Evolutionary conservation across 1,140 invertebrate genomes (phyloP).

Genomic region (Tetramorium parvispinum): DNA sequence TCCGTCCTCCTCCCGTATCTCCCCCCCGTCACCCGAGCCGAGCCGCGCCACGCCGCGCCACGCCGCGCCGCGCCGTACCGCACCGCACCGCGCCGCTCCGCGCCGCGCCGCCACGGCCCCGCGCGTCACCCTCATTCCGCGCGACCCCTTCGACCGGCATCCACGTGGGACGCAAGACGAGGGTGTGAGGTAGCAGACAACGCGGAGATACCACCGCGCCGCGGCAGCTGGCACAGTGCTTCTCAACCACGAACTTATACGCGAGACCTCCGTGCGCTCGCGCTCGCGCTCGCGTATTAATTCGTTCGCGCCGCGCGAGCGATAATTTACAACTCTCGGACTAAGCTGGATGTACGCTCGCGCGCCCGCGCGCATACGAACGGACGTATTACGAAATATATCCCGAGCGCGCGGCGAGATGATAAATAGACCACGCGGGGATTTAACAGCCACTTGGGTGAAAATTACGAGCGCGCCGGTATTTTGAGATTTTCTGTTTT

Average conservation of each 20-base stretch:
- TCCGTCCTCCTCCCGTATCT: constrained; percentile 57
- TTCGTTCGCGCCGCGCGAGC: constrained; percentile 22
- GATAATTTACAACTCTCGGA: constrained; percentile 63
- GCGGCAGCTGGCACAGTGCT: constrained; percentile 81
- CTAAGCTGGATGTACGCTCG: background rate
- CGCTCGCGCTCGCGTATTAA: constrained; percentile 2
- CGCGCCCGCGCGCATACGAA: constrained; percentile 4
- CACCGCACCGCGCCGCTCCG: constrained; percentile 17
- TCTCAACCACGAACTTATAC: constrained; percentile 76
- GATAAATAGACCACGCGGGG: constrained; percentile 36
- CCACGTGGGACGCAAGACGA: constrained; percentile 80
- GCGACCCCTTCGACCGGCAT: constrained; percentile 83
- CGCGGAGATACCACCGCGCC: constrained; percentile 79
- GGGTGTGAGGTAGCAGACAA: constrained; percentile 83
- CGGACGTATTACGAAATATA: constrained; percentile 41
- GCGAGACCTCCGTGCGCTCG: background rate
- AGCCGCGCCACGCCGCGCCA: background rate
- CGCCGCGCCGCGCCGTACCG: constrained; percentile 34
- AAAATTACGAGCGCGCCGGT: constrained; percentile 12
- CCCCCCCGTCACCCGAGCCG: background rate
- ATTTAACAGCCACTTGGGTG: constrained; percentile 3
- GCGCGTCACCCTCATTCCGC: constrained; percentile 81
- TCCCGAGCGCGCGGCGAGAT: background rate
- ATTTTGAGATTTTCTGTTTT: constrained; percentile 30
- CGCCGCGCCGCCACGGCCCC: constrained; percentile 56